A percentile compares a stretch with the other conserved stretches of the same genome.
phyloP scores from a whole-genome alignment of 2,113 vertebrate species.

The Phocoena sinus region DNA sequence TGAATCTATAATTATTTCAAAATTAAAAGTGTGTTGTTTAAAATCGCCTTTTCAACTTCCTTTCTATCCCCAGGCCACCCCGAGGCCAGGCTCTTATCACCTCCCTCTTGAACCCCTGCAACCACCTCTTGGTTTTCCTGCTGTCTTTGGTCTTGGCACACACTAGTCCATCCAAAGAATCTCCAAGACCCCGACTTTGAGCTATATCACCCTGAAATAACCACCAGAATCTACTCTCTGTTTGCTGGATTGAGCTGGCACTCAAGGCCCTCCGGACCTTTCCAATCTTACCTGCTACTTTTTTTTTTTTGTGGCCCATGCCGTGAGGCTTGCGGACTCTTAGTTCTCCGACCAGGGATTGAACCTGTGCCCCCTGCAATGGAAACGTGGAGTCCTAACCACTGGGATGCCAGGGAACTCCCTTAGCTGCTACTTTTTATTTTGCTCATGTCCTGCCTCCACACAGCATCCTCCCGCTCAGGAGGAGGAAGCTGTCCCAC shows the following conservation, averaged over 20 bases:
- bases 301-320: background rate
- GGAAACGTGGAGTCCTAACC: background rate
- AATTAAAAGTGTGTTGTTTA: background rate
- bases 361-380: background rate
- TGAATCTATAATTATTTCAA: conserved; percentile 1
- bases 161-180: background rate
- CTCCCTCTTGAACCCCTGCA: background rate
- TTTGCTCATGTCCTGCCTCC: background rate
- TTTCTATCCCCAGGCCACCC: background rate
- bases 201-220: background rate
- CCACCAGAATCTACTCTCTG: background rate
- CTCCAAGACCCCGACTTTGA: background rate
- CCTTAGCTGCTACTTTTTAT: background rate
- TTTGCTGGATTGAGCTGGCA: background rate
- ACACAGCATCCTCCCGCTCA: background rate
- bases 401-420: background rate
- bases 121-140: background rate
- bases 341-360: background rate
- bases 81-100: background rate
- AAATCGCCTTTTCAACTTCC: background rate
- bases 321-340: background rate
- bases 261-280: background rate
- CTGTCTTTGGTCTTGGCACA: background rate
- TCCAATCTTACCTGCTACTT: background rate
- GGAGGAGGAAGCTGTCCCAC: background rate